These are phyloP conservation scores for Syrphus vitripennis DNA, from an alignment of 2,888 invertebrate species.

Conservation along the genomic window DNA sequence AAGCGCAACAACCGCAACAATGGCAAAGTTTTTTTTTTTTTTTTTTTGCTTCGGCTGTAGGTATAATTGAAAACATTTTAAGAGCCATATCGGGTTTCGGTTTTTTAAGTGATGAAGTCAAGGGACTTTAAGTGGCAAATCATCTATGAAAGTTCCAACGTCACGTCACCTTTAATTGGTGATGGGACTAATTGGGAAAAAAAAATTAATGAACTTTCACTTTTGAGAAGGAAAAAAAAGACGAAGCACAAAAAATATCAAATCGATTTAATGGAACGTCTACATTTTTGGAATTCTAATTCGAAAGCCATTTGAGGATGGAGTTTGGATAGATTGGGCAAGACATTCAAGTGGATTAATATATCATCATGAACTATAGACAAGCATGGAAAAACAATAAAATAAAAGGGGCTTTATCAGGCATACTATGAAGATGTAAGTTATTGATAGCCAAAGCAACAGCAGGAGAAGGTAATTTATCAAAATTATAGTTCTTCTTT, in stretches of 20 bases:
- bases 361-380: conserved; percentile 55
- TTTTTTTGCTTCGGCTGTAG: conserved; percentile 35
- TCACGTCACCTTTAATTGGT: conserved; percentile 71
- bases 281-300: conserved; percentile 68
- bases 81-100: conserved; percentile 64
- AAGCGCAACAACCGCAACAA: conserved; percentile 69
- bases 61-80: conserved; percentile 69
- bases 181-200: conserved; percentile 68
- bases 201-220: conserved; percentile 63
- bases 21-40: conserved; percentile 43
- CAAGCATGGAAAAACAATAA: conserved; percentile 61
- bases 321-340: neutral
- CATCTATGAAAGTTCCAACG: conserved; percentile 68
- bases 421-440: conserved; percentile 65
- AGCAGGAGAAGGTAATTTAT: conserved; percentile 57
- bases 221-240: conserved; percentile 19
- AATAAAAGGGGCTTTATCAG: conserved; percentile 45
- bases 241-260: conserved; percentile 2
- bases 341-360: conserved; percentile 54
- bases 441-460: conserved; percentile 62
- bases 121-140: conserved; percentile 70
- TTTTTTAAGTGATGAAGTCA: conserved; percentile 49
- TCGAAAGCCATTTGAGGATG: conserved; percentile 11
- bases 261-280: conserved; percentile 44
- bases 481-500: conserved; percentile 67